A percentile compares a stretch with the other conserved stretches of the same genome.
Conservation (phyloP, 2,113 vertebrate genomes). For the Spea bombifrons region DNA sequence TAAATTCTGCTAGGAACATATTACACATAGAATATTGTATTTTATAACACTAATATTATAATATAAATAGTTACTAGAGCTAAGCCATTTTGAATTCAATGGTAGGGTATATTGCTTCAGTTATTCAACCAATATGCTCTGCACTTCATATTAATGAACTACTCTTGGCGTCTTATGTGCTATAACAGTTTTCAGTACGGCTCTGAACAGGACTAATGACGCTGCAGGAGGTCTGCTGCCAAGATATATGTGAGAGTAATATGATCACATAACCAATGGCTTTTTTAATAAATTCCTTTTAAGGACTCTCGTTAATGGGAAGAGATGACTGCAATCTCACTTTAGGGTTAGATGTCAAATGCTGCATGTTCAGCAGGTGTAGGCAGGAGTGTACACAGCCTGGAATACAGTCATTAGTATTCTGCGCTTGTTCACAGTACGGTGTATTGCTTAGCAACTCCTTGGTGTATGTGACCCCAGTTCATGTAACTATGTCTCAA, state of each 20-base stretch:
- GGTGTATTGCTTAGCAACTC: constrained; percentile 47
- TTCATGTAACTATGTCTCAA: constrained; percentile 46
- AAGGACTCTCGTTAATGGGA: constrained; percentile 40
- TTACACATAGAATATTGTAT: no score
- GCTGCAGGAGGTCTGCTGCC: constrained; percentile 8
- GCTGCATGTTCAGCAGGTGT: constrained; percentile 43
- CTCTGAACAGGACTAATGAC: constrained; percentile 7
- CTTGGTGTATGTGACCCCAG: constrained; percentile 39
- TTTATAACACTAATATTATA: no score
- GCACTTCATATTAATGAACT: not conserved
- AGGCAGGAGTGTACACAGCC: constrained; percentile 37
- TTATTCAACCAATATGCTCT: no score
- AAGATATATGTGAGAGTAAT: constrained; percentile 13
- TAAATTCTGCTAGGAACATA: no score
- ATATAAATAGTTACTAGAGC: no score
- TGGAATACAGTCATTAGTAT: constrained; percentile 39
- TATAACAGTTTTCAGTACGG: not conserved
- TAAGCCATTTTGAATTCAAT: no score
- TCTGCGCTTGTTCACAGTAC: constrained; percentile 34
- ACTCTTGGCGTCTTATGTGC: not conserved
- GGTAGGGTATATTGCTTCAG: no score
- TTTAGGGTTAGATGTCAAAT: constrained; percentile 44
- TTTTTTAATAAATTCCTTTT: constrained; percentile 16
- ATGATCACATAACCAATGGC: constrained; percentile 26
- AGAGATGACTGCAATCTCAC: constrained; percentile 39